Conservation (phyloP, 2,888 invertebrate species). For the Ctena decussata region DNA sequence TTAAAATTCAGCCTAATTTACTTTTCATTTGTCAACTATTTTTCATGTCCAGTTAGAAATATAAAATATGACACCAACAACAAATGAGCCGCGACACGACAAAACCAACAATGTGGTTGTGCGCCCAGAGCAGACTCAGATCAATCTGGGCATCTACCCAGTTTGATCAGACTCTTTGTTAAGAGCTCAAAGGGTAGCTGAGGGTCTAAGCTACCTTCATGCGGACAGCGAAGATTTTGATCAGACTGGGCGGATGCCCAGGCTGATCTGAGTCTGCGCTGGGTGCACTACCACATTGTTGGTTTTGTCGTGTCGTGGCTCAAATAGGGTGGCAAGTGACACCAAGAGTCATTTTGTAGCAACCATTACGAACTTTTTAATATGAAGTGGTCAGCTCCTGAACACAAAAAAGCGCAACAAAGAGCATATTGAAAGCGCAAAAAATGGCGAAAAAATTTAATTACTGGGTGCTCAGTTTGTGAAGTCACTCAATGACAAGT, state of each 20-base stretch:
- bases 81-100: too few species aligned
- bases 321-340: neutral
- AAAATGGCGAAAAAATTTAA: neutral
- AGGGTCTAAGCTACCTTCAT: too few species aligned
- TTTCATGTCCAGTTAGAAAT: neutral
- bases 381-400: neutral
- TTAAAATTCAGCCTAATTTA: neutral
- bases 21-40: neutral
- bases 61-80: constrained; percentile 8
- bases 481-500: neutral
- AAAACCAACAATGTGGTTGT: too few species aligned
- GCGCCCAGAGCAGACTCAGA: too few species aligned
- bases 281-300: too few species aligned
- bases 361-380: neutral
- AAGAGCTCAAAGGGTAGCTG: too few species aligned
- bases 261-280: too few species aligned
- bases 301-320: too few species aligned
- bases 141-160: too few species aligned
- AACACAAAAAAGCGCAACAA: neutral
- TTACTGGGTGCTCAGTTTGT: constrained; percentile 3
- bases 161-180: too few species aligned
- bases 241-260: too few species aligned
- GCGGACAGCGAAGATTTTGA: too few species aligned
- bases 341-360: neutral
- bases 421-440: neutral